Evolutionary conservation across 2,888 invertebrate genomes (phyloP).

Genomic region (Caenorhabditis imperialis): DNA sequence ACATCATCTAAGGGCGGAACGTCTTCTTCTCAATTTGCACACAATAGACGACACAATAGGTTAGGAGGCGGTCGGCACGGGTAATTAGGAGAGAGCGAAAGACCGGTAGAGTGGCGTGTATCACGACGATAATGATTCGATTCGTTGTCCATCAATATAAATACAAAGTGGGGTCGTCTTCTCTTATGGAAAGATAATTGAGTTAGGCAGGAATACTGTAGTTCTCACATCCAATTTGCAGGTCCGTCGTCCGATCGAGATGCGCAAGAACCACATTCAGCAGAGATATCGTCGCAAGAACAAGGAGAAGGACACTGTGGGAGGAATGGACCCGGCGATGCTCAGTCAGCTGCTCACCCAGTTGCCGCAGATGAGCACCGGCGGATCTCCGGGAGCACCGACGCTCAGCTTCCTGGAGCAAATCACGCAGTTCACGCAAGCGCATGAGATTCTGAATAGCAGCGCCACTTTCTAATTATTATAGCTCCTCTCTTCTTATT

Average conservation of each 20-base stretch:
- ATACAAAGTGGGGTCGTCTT: constrained; percentile 1
- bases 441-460: constrained; percentile 36
- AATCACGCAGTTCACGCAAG: constrained; percentile 41
- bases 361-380: constrained; percentile 20
- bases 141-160: too few species aligned
- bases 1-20: constrained; percentile 47
- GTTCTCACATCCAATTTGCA: constrained; percentile 75
- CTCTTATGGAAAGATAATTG: constrained; percentile 3
- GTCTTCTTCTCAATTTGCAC: constrained; percentile 48
- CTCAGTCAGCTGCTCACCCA: constrained; percentile 28
- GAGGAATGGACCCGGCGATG: constrained; percentile 1
- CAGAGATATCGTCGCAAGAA: constrained; percentile 75
- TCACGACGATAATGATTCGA: constrained; percentile 9
- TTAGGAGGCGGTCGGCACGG: constrained; percentile 3
- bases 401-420: constrained; percentile 34
- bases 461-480: constrained; percentile 29
- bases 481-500: not conserved
- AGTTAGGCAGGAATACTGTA: constrained; percentile 5
- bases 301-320: constrained; percentile 49
- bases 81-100: constrained; percentile 12
- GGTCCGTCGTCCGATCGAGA: constrained; percentile 77
- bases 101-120: constrained; percentile 20
- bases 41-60: constrained; percentile 32
- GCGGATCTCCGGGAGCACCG: not conserved
- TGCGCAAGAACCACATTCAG: constrained; percentile 78